Base-by-base conservation (phyloP, 2,797 vertebrate genomes). In the Acanthornis magna region DNA sequence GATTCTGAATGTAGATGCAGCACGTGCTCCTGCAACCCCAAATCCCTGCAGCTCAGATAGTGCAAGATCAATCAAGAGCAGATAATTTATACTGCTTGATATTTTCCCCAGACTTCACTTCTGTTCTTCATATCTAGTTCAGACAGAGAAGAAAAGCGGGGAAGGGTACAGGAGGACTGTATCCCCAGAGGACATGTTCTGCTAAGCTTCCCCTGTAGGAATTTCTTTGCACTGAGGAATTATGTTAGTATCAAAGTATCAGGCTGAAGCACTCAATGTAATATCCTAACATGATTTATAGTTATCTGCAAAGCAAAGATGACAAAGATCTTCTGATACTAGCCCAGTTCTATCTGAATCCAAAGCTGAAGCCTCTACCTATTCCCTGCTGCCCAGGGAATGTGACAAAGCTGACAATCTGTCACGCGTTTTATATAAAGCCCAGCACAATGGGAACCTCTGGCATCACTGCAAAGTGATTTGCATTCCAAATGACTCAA, bases 401-500 rank as follows among this genome's bases (percentile, higher is more conserved):
- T 51, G 88, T 91, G 93, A 86, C 81, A 89, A 91, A 83, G 91
- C 91, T 88, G 88, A 96, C 85, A 93, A 79, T 90, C 95, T 96
- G 94, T 95, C 92, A 81, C 7, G 9, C 0, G 0, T 88, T 96
- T 96, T 93, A 88, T 91, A 92, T 76, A 94, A 93, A 96, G 89
- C 91, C 80, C 80, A 71, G 85, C 66, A 88, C 92, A 95, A 96
- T 88, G 78, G 89, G 85, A 93, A 96, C 94, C 92, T 91, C 85
- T 94, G 95, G 95, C 94, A 94, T 70, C 65, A 47, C 91, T 81
- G 89, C 92, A 84, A 90, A 94, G 83, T 47, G 67, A 96, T 95
- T 88, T 94, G 95, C 91, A 96, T 96, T 91, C 94, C 78, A 84
- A 95, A 94, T 81, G 80, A 96, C 83, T 96, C 94, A 91, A 88